A percentile compares a stretch with the other conserved stretches of the same genome.
Evolutionary conservation across 2,888 invertebrate species (phyloP).

Genomic region (Conchocele bisecta): DNA sequence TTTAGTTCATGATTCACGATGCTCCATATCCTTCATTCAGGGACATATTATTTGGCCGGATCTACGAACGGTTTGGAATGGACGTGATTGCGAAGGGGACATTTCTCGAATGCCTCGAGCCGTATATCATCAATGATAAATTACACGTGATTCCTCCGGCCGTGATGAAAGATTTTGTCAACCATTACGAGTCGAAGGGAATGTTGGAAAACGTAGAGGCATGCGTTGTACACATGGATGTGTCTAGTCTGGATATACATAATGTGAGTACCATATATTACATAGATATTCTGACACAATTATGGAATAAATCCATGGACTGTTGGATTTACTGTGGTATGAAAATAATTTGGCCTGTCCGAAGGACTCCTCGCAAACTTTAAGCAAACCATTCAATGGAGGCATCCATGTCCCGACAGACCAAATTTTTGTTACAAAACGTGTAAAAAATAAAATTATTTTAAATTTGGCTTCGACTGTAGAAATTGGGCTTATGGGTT

Average conservation of each 20-base stretch:
- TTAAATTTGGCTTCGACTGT: too few species aligned
- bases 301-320: too few species aligned
- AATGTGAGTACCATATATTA: too few species aligned
- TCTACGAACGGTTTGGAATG: slow-evolving; percentile 86
- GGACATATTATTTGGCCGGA: slow-evolving; percentile 84
- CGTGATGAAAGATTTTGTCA: slow-evolving; percentile 89
- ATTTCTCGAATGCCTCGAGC: slow-evolving; percentile 88
- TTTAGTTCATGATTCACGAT: neutral
- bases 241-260: slow-evolving; percentile 90
- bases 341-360: too few species aligned
- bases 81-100: slow-evolving; percentile 86
- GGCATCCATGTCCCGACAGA: too few species aligned
- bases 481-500: too few species aligned
- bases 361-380: too few species aligned
- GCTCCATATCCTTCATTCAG: slow-evolving; percentile 64
- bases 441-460: too few species aligned
- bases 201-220: slow-evolving; percentile 88
- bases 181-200: slow-evolving; percentile 87
- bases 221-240: slow-evolving; percentile 89
- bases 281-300: too few species aligned
- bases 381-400: too few species aligned
- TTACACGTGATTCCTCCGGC: slow-evolving; percentile 87
- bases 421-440: too few species aligned
- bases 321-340: too few species aligned
- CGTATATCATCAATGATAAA: slow-evolving; percentile 87